Base-by-base conservation (phyloP, 2,888 invertebrate genomes). In the Alviniconcha strummeri region DNA sequence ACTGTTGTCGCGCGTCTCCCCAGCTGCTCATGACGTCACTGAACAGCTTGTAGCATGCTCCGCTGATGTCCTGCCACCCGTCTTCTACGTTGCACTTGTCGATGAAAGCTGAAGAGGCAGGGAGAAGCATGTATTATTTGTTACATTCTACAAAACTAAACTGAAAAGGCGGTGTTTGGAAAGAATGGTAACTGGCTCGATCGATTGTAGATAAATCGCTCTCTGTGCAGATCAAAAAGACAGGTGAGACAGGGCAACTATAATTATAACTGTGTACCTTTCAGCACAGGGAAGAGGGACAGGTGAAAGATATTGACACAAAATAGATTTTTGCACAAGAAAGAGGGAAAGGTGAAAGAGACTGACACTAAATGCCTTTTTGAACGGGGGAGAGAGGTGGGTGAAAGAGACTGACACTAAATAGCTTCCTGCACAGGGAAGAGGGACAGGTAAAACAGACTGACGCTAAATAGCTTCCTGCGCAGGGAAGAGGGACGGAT, bases 61-160 rank as follows among this genome's bases (percentile, higher is more conserved):
- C 87, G 67, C 86, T 85, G 1, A 88, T 54, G 36, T 86, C 88
- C 19, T 86, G 85, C 90, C 90, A 90, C 9, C 86, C 87, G 71
- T 90, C 88, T 1, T 72, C 85, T 17, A 80, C 80, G 77, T 90
- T 85, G 82, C 90, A 90, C 13, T 88, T 77, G 80, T 89, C 90
- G 64, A 88, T 80, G 69, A 85, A 83, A 84, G 86, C 90, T 90
- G 82, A 0, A 84, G 81, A 19, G 55, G 15, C 55, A 56, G 11
- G 56, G 15, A 52, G 11, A 74, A 36, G 54, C 15, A 52, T 52
- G 52, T 74, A 8, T 52, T 6, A 36, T 36, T 36, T 72, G 6
- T 36, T 36, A 69, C 9, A 64, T 9, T 9, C 15, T 13, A 64
- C 9, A 4, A 64, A 64, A 64, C 1, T 64, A 4, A 64, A 64